Conservation (phyloP, 2,797 vertebrate species). For the Chiloscyllium punctatum region DNA sequence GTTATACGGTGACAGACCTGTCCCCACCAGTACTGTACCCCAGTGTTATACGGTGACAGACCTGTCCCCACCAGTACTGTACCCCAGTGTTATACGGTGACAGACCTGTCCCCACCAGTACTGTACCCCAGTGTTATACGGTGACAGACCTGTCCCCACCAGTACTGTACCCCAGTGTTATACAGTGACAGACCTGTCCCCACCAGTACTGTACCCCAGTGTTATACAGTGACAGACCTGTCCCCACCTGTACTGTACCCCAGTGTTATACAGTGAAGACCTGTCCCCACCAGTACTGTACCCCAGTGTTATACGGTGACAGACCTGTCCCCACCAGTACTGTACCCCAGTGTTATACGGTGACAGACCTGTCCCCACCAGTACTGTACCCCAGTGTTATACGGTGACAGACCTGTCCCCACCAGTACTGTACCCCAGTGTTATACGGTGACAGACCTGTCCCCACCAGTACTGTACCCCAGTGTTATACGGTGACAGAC, state of each 20-base stretch:
- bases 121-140: not conserved
- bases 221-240: not conserved
- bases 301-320: not conserved
- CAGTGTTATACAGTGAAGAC: not conserved
- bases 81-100: not conserved
- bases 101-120: not conserved
- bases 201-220: not conserved
- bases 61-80: too few species aligned
- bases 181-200: not conserved
- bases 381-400: not conserved
- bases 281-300: not conserved
- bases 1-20: too few species aligned
- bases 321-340: not conserved
- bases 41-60: too few species aligned
- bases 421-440: not conserved
- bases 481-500: too few species aligned
- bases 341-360: not conserved
- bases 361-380: not conserved
- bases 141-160: not conserved
- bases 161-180: not conserved
- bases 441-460: not conserved
- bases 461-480: not conserved
- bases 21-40: not conserved
- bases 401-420: not conserved
- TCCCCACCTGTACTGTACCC: not conserved